phyloP scores from a whole-genome alignment of 2,113 vertebrate genomes.

The Cepphus grylle region DNA sequence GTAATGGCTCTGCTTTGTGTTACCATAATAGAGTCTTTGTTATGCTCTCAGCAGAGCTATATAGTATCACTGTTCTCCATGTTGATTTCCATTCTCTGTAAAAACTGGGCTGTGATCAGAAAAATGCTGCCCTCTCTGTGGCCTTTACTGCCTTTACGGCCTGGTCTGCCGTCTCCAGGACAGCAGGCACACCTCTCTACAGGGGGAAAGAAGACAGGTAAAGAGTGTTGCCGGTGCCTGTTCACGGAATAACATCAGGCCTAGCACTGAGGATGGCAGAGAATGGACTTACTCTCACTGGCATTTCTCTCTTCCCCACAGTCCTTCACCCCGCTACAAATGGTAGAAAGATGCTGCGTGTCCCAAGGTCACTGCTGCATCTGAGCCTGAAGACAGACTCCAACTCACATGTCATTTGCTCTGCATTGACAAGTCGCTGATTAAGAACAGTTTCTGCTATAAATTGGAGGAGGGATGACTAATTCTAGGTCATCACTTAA shows the following conservation, averaged over 20 bases:
- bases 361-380: background rate
- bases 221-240: background rate
- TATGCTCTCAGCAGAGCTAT: background rate
- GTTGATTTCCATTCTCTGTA: constrained; percentile 1
- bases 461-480: background rate
- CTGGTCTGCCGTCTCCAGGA: background rate
- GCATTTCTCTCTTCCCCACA: background rate
- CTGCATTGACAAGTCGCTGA: background rate
- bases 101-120: constrained; percentile 3
- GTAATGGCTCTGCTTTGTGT: constrained; percentile 36
- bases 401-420: background rate
- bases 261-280: background rate
- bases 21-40: constrained; percentile 14
- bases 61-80: constrained; percentile 22
- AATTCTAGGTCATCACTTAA: background rate
- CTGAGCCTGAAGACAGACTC: background rate
- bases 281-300: background rate
- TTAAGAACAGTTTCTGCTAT: background rate
- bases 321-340: background rate
- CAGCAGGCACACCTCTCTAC: background rate
- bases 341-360: background rate
- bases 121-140: background rate
- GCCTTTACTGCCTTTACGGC: background rate
- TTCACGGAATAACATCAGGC: background rate
- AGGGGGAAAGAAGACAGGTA: background rate